Conservation (phyloP, 2,888 invertebrate genomes). For the Teinopalpus imperialis region DNA sequence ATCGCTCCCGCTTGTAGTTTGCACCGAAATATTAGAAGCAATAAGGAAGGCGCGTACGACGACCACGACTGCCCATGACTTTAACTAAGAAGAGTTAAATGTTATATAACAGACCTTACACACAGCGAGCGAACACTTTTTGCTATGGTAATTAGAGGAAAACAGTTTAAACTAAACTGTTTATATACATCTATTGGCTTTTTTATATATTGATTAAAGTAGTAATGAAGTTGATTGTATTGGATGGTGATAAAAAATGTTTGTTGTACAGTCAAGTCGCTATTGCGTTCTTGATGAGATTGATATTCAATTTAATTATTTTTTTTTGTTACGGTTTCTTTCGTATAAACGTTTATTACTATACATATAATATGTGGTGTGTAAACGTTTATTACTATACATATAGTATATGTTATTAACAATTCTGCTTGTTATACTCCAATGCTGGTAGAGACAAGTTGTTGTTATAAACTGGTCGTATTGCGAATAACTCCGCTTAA, state of each 20-base stretch:
- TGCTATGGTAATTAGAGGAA: constrained; percentile 17
- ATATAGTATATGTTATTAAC: too few relatives aligned
- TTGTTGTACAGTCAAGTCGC: constrained; percentile 6
- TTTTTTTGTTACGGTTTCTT: not conserved
- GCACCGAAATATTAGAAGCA: constrained; percentile 4
- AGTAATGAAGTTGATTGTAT: constrained; percentile 24
- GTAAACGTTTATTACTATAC: too few relatives aligned
- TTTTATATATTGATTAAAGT: constrained; percentile 21
- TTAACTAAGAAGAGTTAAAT: constrained; percentile 46
- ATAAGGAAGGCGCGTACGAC: constrained; percentile 44
- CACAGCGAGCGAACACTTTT: constrained; percentile 40
- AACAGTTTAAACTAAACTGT: constrained; percentile 14
- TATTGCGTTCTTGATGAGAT: constrained; percentile 12
- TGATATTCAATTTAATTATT: constrained; percentile 5
- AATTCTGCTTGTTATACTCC: too few relatives aligned
- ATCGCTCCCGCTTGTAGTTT: constrained; percentile 34
- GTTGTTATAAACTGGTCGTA: too few relatives aligned
- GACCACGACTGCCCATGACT: constrained; percentile 64
- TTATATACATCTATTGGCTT: constrained; percentile 26
- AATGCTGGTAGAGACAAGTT: too few relatives aligned
- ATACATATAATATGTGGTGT: not conserved
- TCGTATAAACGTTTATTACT: not conserved
- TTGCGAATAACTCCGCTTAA: too few relatives aligned
- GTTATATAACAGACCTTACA: constrained; percentile 35
- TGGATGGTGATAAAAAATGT: constrained; percentile 9